These are phyloP conservation scores for Graptemys geographica DNA, from an alignment of 2,797 vertebrate species.

Conservation along the genomic window DNA sequence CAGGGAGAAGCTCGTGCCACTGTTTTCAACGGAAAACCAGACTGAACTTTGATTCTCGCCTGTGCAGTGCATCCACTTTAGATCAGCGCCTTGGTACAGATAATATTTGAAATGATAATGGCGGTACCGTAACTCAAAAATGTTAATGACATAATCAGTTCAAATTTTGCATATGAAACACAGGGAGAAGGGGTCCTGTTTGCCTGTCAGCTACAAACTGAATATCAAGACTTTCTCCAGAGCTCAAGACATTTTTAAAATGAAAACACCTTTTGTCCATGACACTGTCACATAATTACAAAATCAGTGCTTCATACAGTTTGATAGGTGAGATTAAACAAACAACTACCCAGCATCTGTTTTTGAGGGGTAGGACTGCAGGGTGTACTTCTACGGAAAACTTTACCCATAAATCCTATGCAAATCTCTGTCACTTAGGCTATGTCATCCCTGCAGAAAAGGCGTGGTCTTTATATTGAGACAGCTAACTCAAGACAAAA, in stretches of 20 bases:
- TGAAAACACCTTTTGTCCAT: not conserved
- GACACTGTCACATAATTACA: not conserved
- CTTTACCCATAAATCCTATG: not conserved
- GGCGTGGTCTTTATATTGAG: not conserved
- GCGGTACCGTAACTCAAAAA: not conserved
- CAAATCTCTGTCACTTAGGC: not conserved
- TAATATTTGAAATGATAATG: accelerated
- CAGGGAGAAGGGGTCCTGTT: not conserved
- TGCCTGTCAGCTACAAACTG: not conserved
- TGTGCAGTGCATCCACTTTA: not conserved
- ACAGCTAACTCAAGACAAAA: not conserved
- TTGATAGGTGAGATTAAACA: not conserved
- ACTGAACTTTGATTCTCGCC: not conserved
- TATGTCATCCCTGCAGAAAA: not conserved
- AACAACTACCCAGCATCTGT: not conserved
- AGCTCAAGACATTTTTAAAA: not conserved
- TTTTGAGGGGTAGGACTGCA: not conserved
- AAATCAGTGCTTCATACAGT: not conserved
- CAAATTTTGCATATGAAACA: not conserved
- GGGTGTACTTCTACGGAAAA: not conserved
- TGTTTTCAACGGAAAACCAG: no score
- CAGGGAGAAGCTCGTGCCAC: not conserved
- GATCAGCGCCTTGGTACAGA: not conserved
- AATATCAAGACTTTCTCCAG: not conserved
- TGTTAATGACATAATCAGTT: not conserved